phyloP scores from a whole-genome alignment of 2,113 vertebrate genomes.

The Monarcha castaneiventris region DNA sequence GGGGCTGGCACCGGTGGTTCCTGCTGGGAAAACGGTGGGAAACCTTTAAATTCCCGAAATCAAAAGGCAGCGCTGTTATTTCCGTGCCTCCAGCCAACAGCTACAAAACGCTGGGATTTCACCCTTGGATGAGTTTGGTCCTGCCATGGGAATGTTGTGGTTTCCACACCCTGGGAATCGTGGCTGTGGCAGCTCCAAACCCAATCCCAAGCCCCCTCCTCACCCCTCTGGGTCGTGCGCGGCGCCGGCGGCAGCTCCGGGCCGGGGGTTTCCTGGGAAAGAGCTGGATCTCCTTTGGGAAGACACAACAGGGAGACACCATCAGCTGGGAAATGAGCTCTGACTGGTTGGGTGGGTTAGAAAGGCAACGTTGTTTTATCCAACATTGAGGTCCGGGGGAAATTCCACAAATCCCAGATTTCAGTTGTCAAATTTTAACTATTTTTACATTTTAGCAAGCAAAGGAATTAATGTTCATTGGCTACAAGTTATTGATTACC shows the following conservation, averaged over 20 bases:
- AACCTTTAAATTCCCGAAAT: rapidly evolving
- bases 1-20: rapidly evolving
- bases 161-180: rapidly evolving
- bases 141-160: rapidly evolving
- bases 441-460: not conserved
- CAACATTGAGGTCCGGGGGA: rapidly evolving
- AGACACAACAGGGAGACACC: not conserved
- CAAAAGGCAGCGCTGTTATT: rapidly evolving
- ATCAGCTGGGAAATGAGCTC: not conserved
- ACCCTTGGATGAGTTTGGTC: not conserved
- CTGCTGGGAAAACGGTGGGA: not conserved
- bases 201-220: not conserved
- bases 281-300: not conserved
- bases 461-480: not conserved
- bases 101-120: not conserved
- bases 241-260: rapidly evolving
- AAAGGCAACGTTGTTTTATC: not conserved
- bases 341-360: rapidly evolving
- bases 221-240: not conserved
- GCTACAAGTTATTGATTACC: not conserved
- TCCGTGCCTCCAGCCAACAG: rapidly evolving
- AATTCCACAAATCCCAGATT: not conserved
- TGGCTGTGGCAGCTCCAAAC: rapidly evolving
- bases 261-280: not conserved
- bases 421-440: rapidly evolving